Evolutionary conservation across 2,113 vertebrate species (phyloP).

Genomic region (Marmota flaviventris): DNA sequence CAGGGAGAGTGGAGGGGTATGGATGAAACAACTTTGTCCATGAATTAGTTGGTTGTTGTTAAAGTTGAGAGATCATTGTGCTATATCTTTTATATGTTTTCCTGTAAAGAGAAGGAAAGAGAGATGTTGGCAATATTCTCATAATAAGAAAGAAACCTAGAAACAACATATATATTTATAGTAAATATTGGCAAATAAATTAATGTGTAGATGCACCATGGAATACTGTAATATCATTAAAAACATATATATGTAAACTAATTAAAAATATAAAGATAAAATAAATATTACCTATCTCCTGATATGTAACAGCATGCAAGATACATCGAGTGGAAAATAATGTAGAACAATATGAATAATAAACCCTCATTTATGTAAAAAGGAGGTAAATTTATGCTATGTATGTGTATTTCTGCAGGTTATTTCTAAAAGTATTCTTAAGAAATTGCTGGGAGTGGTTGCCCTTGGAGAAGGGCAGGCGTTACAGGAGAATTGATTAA

Average conservation of each 20-base stretch:
- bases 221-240: slow-evolving; percentile 20
- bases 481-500: neutral
- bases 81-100: neutral
- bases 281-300: neutral
- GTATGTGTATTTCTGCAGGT: neutral
- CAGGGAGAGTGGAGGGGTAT: neutral
- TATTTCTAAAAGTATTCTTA: neutral
- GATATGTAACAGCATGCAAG: slow-evolving; percentile 4
- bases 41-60: neutral
- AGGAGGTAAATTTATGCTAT: neutral
- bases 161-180: neutral
- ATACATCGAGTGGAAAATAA: slow-evolving; percentile 15
- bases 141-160: neutral
- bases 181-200: slow-evolving; percentile 4
- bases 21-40: neutral
- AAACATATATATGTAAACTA: neutral
- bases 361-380: neutral
- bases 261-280: neutral
- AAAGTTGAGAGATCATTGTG: neutral
- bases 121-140: neutral
- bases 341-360: neutral
- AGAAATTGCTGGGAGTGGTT: neutral
- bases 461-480: too few relatives aligned
- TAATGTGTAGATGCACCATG: neutral
- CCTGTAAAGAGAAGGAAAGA: neutral